Conservation (phyloP, 2,888 invertebrate genomes). For the Drosophila kambysellisi region DNA sequence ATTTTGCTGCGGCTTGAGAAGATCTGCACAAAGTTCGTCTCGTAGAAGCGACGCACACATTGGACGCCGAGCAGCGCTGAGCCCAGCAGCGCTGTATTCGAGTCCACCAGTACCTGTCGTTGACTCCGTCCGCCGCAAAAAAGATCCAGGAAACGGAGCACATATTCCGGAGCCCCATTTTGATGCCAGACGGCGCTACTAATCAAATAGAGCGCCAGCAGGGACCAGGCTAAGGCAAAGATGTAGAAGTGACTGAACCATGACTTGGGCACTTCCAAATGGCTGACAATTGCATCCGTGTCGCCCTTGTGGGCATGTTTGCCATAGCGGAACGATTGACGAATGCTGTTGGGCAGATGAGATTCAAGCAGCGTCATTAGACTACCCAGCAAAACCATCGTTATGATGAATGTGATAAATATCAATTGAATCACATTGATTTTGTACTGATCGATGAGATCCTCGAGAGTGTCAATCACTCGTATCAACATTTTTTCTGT, state of each 20-base stretch:
- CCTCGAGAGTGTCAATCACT: constrained; percentile 44
- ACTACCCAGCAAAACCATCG: constrained; percentile 87
- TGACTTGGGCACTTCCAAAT: constrained; percentile 90
- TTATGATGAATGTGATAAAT: constrained; percentile 79
- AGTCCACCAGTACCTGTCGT: constrained; percentile 81
- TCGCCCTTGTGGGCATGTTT: constrained; percentile 88
- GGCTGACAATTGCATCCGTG: constrained; percentile 81
- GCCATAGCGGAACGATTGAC: constrained; percentile 90
- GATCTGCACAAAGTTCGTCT: constrained; percentile 92
- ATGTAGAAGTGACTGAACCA: constrained; percentile 93
- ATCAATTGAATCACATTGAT: constrained; percentile 80
- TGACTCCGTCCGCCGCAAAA: constrained; percentile 84
- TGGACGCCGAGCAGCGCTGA: constrained; percentile 89
- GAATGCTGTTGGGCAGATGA: constrained; percentile 88
- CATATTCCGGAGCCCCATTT: constrained; percentile 85
- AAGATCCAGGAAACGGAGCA: constrained; percentile 82
- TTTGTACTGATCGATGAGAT: constrained; percentile 66
- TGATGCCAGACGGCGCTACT: constrained; percentile 84
- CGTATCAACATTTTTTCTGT: constrained; percentile 33
- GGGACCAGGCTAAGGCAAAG: constrained; percentile 88
- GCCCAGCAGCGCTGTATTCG: constrained; percentile 87
- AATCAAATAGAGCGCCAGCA: constrained; percentile 69
- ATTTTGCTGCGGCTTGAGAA: constrained; percentile 92
- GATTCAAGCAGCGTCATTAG: constrained; percentile 89
- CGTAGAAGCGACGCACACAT: constrained; percentile 91